Evolutionary conservation across 2,888 invertebrate genomes (phyloP).

Genomic region (Elmis aenea): DNA sequence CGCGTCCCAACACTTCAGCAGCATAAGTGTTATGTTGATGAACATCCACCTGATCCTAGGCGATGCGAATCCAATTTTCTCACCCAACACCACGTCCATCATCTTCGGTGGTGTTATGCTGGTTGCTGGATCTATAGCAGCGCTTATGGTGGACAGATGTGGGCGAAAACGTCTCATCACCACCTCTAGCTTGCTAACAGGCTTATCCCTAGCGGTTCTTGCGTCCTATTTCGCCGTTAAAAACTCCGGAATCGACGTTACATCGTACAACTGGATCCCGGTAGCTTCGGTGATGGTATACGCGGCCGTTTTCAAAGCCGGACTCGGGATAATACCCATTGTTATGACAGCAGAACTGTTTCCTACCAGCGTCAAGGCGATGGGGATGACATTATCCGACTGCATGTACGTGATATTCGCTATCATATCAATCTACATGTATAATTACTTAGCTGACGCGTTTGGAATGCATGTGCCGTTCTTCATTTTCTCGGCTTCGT

Average conservation of each 20-base stretch:
- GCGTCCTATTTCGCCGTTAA: conserved; percentile 40
- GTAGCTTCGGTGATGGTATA: conserved; percentile 39
- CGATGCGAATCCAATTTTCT: conserved; percentile 38
- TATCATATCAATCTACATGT: conserved; percentile 36
- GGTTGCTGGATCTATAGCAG: conserved; percentile 33
- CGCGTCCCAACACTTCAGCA: conserved; percentile 41
- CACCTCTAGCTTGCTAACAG: conserved; percentile 37
- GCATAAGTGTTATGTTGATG: conserved; percentile 44
- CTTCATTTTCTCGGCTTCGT: conserved; percentile 37
- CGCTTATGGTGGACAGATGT: conserved; percentile 37
- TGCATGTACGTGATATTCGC: conserved; percentile 38
- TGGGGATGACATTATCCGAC: conserved; percentile 43
- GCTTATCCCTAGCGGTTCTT: conserved; percentile 34
- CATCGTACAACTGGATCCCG: conserved; percentile 39
- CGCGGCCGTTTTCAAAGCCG: conserved; percentile 39
- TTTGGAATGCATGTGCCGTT: conserved; percentile 40
- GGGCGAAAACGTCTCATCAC: conserved; percentile 39
- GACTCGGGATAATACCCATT: conserved; percentile 43
- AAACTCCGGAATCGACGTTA: conserved; percentile 29
- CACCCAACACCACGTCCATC: conserved; percentile 36
- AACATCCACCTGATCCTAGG: conserved; percentile 41
- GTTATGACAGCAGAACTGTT: conserved; percentile 44
- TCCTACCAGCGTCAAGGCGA: conserved; percentile 43
- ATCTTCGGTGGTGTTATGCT: conserved; percentile 41
- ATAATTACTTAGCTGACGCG: conserved; percentile 29